Base-by-base conservation (phyloP, 2,888 invertebrate species). In the Eupeodes latifasciatus region DNA sequence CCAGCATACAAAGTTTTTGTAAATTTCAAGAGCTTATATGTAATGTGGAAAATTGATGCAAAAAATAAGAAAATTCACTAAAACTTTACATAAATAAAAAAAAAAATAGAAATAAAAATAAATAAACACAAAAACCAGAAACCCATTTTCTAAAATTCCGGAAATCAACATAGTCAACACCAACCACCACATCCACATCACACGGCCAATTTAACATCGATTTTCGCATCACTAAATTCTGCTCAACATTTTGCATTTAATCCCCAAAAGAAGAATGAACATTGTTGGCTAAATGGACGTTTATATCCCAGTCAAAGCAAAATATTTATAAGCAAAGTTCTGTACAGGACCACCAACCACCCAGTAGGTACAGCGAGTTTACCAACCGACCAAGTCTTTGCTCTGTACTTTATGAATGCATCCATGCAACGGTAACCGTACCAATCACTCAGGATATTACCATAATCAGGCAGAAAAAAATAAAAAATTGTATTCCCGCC, bases 371-470 rank as follows among this genome's bases (percentile, higher is more conserved):
- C 12, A 44, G 12, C 7, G 36, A 14, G 12, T 16, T 7, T 47
- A 44, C 27, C 66, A 9, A 19, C 53, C 69, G 11, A 16, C 36
- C 69, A 3, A 71, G 19, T 44, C 67, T 51, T 12, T 55, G 40
- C 59, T 59, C 57, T 72, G 59, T 64, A 72, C 62, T 76, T 53
- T 66, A 67, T 74, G 62, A 67, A 76, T 80, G 84, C 87, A 72
- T 79, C 80, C 72, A 72, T 72, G 72, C 72, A 72, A 72, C 59
- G 72, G 72, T 72, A 72, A 72, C 72, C 80, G 59, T 76, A 80
- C 80, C 76, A 87, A 87, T 87, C 87, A 87, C 84, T 84, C 76
- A 77, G 64, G 62, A 84, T 80, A 84, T 84, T 87, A 84, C 84
- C 84, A 87, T 87, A 87, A 84, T 84, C 86, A 79, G 40, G 72